A percentile compares a stretch with the other conserved stretches of the same genome.
phyloP scores from a whole-genome alignment of 2,888 invertebrate species.

The Oxytorus armatus region DNA sequence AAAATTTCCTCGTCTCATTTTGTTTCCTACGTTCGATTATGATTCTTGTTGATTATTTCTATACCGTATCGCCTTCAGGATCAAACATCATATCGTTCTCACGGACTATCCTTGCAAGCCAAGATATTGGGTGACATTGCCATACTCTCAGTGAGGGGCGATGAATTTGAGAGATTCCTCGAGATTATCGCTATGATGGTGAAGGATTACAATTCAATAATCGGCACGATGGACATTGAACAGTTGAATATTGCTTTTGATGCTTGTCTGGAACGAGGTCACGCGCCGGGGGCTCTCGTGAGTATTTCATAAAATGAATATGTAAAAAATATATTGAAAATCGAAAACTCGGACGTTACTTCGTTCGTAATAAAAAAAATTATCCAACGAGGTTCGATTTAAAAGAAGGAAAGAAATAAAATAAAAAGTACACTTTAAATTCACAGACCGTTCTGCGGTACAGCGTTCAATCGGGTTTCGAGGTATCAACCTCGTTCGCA shows the following conservation, averaged over 20 bases:
- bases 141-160: constrained; percentile 84
- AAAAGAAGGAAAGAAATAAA: not conserved
- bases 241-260: constrained; percentile 86
- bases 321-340: not conserved
- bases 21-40: too few species aligned
- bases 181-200: constrained; percentile 68
- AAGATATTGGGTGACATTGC: constrained; percentile 87
- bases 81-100: constrained; percentile 46
- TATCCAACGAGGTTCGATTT: too few species aligned
- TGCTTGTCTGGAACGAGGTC: constrained; percentile 85
- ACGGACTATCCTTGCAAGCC: constrained; percentile 85
- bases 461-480: constrained; percentile 86
- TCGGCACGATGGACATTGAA: constrained; percentile 85
- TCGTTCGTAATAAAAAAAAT: too few species aligned
- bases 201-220: constrained; percentile 82
- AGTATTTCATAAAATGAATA: constrained; percentile 41
- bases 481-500: constrained; percentile 84
- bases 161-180: constrained; percentile 85
- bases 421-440: constrained; percentile 17
- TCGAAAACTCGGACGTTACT: too few species aligned
- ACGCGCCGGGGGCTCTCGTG: constrained; percentile 85
- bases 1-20: too few species aligned
- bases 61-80: constrained; percentile 39
- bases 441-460: constrained; percentile 83
- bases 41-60: not conserved